These are phyloP conservation scores for Exaiptasia diaphana DNA, from an alignment of 64 coral and sea anemone species.

Conservation along the genomic window DNA sequence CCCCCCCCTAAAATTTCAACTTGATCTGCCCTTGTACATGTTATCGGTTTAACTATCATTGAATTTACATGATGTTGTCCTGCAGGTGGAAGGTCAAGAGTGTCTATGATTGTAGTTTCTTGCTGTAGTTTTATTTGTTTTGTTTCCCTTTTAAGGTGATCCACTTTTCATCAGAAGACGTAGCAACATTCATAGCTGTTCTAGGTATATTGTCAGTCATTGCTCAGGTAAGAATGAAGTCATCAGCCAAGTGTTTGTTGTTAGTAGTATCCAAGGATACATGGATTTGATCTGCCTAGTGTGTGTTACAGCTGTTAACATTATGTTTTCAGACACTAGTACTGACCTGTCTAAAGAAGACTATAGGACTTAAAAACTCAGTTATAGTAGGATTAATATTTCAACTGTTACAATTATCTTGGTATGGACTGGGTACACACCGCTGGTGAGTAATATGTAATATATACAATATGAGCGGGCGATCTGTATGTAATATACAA, in stretches of 20 bases:
- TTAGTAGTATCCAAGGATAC: background rate
- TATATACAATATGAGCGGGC: background rate
- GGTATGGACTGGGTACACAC: conserved; percentile 95
- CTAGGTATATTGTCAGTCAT: conserved; percentile 96
- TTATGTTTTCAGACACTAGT: conserved; percentile 78
- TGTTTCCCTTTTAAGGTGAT: conserved; percentile 63
- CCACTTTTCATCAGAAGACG: conserved; percentile 81
- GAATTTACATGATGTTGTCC: no score
- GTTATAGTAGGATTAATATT: conserved; percentile 94
- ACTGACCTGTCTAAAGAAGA: conserved; percentile 90
- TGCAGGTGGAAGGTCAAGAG: no score
- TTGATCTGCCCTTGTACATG: no score
- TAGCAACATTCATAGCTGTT: conserved; percentile 98
- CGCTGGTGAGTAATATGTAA: conserved; percentile 63
- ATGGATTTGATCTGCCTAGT: no score
- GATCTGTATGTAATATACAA: no score
- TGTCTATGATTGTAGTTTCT: no score
- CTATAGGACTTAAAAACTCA: conserved; percentile 93
- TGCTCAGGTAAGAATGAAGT: conserved; percentile 74
- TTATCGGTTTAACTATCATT: no score
- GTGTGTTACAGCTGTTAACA: background rate
- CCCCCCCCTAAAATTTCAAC: no score
- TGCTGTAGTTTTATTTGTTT: no score
- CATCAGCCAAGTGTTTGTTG: background rate
- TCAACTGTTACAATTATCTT: conserved; percentile 93